A percentile compares a stretch with the other conserved stretches of the same genome.
Conservation (phyloP, 1,140 invertebrate genomes). For the Mycetomoellerius zeteki region DNA sequence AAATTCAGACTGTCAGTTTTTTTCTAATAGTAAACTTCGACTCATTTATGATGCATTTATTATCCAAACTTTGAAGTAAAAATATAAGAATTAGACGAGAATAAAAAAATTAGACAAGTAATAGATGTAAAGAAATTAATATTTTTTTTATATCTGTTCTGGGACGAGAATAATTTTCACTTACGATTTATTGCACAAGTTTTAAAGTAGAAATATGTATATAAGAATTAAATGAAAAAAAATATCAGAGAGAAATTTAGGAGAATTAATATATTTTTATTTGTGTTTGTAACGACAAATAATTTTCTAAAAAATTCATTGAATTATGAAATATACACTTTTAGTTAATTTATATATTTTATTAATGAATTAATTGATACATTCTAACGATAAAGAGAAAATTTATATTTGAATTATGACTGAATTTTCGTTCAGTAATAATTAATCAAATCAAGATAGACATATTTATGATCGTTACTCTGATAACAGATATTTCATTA, state of each 20-base stretch:
- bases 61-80: background rate
- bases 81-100: background rate
- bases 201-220: no score
- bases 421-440: background rate
- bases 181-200: no score
- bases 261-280: background rate
- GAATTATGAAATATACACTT: background rate
- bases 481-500: slow-evolving; percentile 8
- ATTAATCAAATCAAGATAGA: background rate
- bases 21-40: background rate
- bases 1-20: slow-evolving; percentile 75
- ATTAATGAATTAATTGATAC: background rate
- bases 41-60: background rate
- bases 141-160: background rate
- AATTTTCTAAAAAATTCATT: background rate
- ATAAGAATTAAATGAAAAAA: no score
- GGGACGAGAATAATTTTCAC: background rate
- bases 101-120: background rate
- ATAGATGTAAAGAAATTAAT: background rate
- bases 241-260: background rate
- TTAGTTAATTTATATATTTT: background rate
- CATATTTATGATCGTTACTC: background rate
- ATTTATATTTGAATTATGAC: background rate
- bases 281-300: background rate
- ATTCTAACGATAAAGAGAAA: background rate